A percentile compares a stretch with the other conserved stretches of the same genome.
These are phyloP conservation scores for Taurulus bubalis DNA, from an alignment of 2,113 vertebrate species.

Conservation along the genomic window DNA sequence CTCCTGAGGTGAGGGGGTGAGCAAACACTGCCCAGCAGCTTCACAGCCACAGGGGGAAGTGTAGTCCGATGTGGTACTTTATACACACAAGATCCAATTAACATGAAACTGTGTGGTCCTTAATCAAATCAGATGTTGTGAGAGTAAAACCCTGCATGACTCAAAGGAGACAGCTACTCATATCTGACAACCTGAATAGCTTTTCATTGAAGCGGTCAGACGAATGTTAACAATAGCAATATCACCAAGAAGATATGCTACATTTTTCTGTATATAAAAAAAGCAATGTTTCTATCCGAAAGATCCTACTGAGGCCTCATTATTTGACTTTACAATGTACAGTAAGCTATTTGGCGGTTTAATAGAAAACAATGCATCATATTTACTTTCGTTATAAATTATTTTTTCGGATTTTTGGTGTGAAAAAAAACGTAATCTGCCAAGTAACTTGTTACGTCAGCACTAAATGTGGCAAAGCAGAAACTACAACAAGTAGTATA, in stretches of 20 bases:
- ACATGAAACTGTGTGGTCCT: slow-evolving; percentile 3
- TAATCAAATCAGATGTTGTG: slow-evolving; percentile 32
- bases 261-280: background rate
- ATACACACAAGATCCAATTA: slow-evolving; percentile 31
- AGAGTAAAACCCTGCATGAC: slow-evolving; percentile 4
- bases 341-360: background rate
- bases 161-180: background rate
- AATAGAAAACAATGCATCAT: background rate
- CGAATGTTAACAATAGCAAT: background rate
- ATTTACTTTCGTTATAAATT: too few relatives aligned
- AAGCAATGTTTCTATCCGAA: background rate
- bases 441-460: background rate
- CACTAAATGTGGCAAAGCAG: background rate
- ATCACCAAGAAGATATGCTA: background rate
- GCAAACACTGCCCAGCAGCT: slow-evolving; percentile 25
- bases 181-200: background rate
- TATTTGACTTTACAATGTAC: background rate
- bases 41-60: slow-evolving; percentile 3
- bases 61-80: background rate
- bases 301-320: background rate
- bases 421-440: background rate
- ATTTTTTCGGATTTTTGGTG: too few relatives aligned
- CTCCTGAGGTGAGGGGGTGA: slow-evolving; percentile 40
- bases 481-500: background rate
- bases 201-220: background rate